These are phyloP conservation scores for Oryzias melastigma DNA, from an alignment of 2,113 vertebrate genomes.

Conservation along the genomic window DNA sequence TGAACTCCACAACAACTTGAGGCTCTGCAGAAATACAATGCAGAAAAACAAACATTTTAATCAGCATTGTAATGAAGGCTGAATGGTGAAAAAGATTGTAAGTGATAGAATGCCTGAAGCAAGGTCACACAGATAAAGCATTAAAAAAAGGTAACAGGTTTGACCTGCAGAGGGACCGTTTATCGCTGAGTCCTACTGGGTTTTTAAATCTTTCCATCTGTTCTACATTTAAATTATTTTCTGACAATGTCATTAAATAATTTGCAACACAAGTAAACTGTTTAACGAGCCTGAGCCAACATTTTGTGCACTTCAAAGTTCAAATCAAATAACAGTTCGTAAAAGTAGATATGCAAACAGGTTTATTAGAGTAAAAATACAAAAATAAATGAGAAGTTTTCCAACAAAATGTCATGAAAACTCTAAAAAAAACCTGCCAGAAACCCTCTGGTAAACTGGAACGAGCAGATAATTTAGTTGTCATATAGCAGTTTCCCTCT, in stretches of 20 bases:
- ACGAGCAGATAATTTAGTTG: neutral
- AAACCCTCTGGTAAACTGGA: neutral
- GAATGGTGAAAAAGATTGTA: conserved; percentile 45
- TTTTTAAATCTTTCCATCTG: too few species aligned
- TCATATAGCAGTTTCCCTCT: neutral
- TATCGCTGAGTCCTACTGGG: too few species aligned
- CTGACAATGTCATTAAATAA: too few species aligned
- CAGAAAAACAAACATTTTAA: conserved; percentile 6
- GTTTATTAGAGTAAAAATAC: neutral
- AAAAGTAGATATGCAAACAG: too few species aligned
- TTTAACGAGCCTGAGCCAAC: too few species aligned
- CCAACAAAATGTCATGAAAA: neutral
- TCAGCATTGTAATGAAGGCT: neutral
- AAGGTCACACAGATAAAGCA: neutral
- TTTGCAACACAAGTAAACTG: too few species aligned
- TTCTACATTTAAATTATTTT: too few species aligned
- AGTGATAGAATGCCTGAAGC: conserved; percentile 22
- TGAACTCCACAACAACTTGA: too few species aligned
- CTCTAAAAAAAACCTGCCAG: neutral
- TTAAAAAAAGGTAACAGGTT: neutral
- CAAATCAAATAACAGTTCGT: too few species aligned
- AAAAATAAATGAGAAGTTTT: neutral
- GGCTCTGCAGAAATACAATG: conserved; percentile 1
- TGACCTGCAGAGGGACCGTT: too few species aligned
- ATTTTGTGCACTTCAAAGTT: too few species aligned